A percentile compares a stretch with the other conserved stretches of the same genome.
Evolutionary conservation across 2,888 invertebrate genomes (phyloP).

Genomic region (Tetanocera ferruginea): DNA sequence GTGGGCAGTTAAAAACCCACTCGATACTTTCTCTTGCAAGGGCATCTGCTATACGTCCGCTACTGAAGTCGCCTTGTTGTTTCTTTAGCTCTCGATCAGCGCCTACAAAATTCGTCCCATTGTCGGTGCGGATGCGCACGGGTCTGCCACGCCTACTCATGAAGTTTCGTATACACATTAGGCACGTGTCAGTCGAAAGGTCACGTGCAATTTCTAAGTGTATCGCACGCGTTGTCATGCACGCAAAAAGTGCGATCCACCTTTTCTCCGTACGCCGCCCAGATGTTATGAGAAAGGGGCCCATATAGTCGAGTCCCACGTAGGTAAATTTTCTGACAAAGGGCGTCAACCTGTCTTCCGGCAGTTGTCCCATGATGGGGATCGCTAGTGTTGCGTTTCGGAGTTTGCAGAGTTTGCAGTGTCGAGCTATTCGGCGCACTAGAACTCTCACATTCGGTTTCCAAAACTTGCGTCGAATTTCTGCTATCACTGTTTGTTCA

Average conservation of each 20-base stretch:
- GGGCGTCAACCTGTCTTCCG: not conserved
- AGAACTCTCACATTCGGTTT: not conserved
- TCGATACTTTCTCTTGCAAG: not conserved
- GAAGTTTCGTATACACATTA: slow-evolving; percentile 36
- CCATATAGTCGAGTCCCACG: not conserved
- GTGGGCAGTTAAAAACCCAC: slow-evolving; percentile 33
- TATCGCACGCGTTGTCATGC: too few relatives aligned
- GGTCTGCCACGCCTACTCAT: slow-evolving; percentile 22
- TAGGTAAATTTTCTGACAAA: not conserved
- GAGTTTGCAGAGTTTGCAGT: not conserved
- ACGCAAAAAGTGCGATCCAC: not conserved
- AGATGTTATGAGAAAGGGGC: not conserved
- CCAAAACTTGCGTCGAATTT: not conserved
- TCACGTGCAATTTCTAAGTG: slow-evolving; percentile 27
- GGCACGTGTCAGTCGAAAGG: slow-evolving; percentile 23
- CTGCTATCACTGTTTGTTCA: not conserved
- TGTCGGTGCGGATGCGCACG: slow-evolving; percentile 35
- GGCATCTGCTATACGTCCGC: not conserved
- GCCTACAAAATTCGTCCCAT: slow-evolving; percentile 34
- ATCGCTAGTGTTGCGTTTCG: not conserved
- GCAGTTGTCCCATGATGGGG: too few relatives aligned
- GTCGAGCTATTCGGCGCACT: not conserved
- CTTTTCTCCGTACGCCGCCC: not conserved
- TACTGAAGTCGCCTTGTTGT: not conserved
- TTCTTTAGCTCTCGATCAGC: slow-evolving; percentile 27